Evolutionary conservation across 2,888 invertebrate species (phyloP), one percentile per base, ranked within the genome.

Genomic region (Omphaloscelis lunosa): DNA sequence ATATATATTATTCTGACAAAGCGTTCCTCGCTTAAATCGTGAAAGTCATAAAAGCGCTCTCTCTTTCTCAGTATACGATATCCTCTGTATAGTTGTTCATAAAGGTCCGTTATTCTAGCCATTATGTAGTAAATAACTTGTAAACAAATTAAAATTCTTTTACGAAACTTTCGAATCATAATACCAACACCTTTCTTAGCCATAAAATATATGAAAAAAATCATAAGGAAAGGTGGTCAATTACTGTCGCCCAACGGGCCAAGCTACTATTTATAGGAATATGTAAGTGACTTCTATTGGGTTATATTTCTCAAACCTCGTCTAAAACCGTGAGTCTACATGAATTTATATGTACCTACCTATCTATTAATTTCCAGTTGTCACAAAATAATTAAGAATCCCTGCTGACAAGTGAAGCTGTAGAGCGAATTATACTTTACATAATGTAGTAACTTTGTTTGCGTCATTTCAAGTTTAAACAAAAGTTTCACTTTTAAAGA

Each of bases 171-270:
- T 91, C 89, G 71, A 90, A 89, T 89, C 70, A 86, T 74, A 80
- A 75, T 82, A 72, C 73, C 62, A 69, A 79, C 41, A 51, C 12
- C 59, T 72, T 65, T 58, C 74, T 48, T 59, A 62, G 15, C 17
- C 45, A 77, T 80, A 83, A 78, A 83, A 76, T 78, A 69, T 69
- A 74, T 75, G 76, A 82, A 86, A 89, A 89, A 90, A 90, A 86
- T 89, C 82, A 84, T 83, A 91, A 93, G 90, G 93, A 94, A 94
- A 94, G 94, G 93, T 90, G 93, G 94, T 91, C 91, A 92, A 45
- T 56, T 63, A 77, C 84, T 86, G 90, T 89, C 70, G 79, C 80
- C 86, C 34, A 34, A 34, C 34, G 34, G 34, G 4, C 34, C 78
- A 87, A 89, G 89, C 87, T 90, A 58, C 20, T 59, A 69, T 68